phyloP scores from a whole-genome alignment of 2,888 invertebrate genomes.

The Metacarcinus magister region DNA sequence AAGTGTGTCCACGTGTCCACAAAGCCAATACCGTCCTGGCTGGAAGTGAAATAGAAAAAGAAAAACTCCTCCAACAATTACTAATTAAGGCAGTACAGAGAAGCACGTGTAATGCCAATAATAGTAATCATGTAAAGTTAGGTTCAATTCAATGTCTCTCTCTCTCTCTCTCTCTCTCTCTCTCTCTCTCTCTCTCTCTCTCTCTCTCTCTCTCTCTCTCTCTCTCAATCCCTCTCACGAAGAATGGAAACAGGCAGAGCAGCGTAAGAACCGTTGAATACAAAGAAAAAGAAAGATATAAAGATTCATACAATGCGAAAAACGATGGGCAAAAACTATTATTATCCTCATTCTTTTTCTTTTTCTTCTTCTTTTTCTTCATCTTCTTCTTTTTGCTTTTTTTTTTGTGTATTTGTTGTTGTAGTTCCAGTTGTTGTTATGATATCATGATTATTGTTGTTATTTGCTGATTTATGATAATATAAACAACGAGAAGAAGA shows the following conservation, averaged over 20 bases:
- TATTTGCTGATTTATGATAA: too few species aligned
- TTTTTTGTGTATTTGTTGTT: too few species aligned
- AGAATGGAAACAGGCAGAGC: too few species aligned
- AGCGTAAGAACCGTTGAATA: not conserved
- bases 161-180: not conserved
- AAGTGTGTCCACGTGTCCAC: not conserved
- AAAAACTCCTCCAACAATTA: too few species aligned
- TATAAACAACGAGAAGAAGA: not conserved
- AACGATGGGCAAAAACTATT: not conserved
- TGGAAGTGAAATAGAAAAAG: not conserved
- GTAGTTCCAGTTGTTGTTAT: too few species aligned
- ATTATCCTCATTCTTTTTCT: not conserved
- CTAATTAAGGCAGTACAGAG: not conserved
- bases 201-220: not conserved
- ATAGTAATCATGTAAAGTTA: not conserved
- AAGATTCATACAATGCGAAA: not conserved
- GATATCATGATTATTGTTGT: too few species aligned
- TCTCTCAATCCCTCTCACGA: not conserved
- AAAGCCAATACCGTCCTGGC: not conserved
- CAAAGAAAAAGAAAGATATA: not conserved
- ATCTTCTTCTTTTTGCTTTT: too few species aligned
- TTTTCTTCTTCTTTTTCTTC: too few species aligned
- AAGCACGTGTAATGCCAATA: not conserved
- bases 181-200: conserved; percentile 11
- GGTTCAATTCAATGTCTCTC: not conserved